phyloP scores from a whole-genome alignment of 2,113 vertebrate species.

The Notarius quadriscutis region DNA sequence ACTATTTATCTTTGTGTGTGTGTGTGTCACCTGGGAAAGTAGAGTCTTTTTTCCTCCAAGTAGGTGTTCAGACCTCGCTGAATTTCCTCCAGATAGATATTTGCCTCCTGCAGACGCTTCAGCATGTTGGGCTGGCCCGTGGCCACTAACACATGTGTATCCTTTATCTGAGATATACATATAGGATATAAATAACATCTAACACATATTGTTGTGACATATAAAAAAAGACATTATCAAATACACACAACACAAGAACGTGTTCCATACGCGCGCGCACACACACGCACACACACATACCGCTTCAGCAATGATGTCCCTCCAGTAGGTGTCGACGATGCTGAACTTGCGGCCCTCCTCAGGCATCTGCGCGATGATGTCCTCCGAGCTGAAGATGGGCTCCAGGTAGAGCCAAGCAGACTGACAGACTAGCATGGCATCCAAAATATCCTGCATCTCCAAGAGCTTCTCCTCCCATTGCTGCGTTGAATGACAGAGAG shows the following conservation, averaged over 20 bases:
- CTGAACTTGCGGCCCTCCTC: slow-evolving; percentile 87
- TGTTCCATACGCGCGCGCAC: slow-evolving; percentile 64
- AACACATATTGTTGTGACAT: background rate
- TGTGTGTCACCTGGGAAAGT: slow-evolving; percentile 79
- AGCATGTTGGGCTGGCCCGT: slow-evolving; percentile 73
- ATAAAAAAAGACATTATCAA: background rate
- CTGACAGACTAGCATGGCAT: slow-evolving; percentile 86
- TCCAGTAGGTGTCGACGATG: slow-evolving; percentile 86
- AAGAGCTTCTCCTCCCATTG: slow-evolving; percentile 84
- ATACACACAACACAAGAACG: background rate
- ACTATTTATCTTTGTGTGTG: background rate
- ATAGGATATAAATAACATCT: background rate
- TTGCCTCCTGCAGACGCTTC: slow-evolving; percentile 82
- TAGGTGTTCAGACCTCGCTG: slow-evolving; percentile 85
- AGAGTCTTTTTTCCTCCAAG: slow-evolving; percentile 84
- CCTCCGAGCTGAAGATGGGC: slow-evolving; percentile 91
- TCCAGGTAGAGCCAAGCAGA: slow-evolving; percentile 89
- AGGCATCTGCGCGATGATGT: slow-evolving; percentile 92
- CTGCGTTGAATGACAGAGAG: slow-evolving; percentile 63
- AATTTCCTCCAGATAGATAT: slow-evolving; percentile 81
- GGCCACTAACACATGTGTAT: slow-evolving; percentile 75
- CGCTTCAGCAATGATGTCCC: slow-evolving; percentile 77
- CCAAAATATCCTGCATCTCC: slow-evolving; percentile 83
- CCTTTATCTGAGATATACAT: slow-evolving; percentile 62
- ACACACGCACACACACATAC: slow-evolving; percentile 65